Conservation (phyloP, 2,113 vertebrate species). For the Stegostoma tigrinum region DNA sequence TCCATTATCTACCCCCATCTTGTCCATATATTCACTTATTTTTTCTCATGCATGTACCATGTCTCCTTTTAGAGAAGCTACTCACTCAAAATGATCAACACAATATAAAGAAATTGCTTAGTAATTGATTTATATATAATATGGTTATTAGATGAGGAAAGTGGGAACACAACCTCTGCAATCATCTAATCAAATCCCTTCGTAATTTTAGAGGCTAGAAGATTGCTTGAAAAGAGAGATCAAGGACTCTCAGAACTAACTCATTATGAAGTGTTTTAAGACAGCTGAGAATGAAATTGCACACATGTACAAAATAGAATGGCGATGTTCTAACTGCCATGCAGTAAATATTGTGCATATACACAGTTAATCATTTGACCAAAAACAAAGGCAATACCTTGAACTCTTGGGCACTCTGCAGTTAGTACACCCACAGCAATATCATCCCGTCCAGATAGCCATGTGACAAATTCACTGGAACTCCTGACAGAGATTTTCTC, state of each 20-base stretch:
- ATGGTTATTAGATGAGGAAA: too few relatives aligned
- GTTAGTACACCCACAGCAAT: background rate
- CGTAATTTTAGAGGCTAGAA: background rate
- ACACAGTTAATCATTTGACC: background rate
- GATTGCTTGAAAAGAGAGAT: too few relatives aligned
- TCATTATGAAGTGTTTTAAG: background rate
- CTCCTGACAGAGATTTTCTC: background rate
- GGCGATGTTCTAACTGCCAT: background rate
- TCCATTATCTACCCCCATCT: background rate
- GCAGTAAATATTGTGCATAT: background rate
- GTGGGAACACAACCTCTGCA: background rate
- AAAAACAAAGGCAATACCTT: background rate
- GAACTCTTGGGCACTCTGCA: background rate
- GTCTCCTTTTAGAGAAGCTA: background rate
- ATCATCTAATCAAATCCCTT: background rate
- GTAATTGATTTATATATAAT: too few relatives aligned
- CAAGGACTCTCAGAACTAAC: background rate
- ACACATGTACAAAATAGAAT: too few relatives aligned
- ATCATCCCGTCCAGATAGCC: background rate
- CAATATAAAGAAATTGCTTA: background rate
- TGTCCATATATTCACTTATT: background rate
- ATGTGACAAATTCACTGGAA: background rate
- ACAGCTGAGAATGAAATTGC: background rate
- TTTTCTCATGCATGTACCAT: background rate
- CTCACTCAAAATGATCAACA: background rate